phyloP scores from a whole-genome alignment of 2,797 vertebrate genomes.

The Gadopsis marmoratus region DNA sequence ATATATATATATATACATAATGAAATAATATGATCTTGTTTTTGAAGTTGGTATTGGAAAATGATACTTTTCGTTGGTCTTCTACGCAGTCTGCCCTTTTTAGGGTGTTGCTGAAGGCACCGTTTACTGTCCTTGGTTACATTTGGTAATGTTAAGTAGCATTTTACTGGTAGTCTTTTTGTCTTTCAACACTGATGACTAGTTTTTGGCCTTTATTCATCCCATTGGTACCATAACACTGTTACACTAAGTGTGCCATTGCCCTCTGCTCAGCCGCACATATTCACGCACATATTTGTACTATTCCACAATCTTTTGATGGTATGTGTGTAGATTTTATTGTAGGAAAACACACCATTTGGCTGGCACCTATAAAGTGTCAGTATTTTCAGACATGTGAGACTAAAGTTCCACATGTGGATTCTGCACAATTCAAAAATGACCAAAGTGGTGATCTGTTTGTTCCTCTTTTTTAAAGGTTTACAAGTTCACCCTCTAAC shows the following conservation, averaged over 20 bases:
- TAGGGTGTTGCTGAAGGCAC: constrained; percentile 75
- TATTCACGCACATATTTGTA: constrained; percentile 36
- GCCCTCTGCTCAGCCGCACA: constrained; percentile 23
- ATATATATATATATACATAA: constrained; percentile 76
- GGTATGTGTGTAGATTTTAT: not conserved
- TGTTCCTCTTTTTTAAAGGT: constrained; percentile 5
- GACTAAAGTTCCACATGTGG: constrained; percentile 5
- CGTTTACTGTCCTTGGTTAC: constrained; percentile 69
- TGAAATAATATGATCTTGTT: constrained; percentile 82
- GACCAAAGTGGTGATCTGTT: constrained; percentile 5
- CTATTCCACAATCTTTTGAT: constrained; percentile 28
- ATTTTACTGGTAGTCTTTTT: constrained; percentile 68
- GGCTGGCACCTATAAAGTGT: constrained; percentile 4
- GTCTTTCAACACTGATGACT: constrained; percentile 51
- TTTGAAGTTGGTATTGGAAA: constrained; percentile 80
- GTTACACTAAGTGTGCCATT: constrained; percentile 40
- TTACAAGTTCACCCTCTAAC: constrained; percentile 25
- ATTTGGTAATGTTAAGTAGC: constrained; percentile 69
- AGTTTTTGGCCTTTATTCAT: constrained; percentile 51
- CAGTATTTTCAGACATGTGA: constrained; percentile 22
- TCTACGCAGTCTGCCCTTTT: constrained; percentile 39
- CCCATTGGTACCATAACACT: constrained; percentile 46
- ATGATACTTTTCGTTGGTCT: constrained; percentile 72
- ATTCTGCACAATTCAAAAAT: constrained; percentile 1
- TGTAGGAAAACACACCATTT: constrained; percentile 20